Evolutionary conservation across 2,888 invertebrate species (phyloP).

Genomic region (Cephus sareptanus): DNA sequence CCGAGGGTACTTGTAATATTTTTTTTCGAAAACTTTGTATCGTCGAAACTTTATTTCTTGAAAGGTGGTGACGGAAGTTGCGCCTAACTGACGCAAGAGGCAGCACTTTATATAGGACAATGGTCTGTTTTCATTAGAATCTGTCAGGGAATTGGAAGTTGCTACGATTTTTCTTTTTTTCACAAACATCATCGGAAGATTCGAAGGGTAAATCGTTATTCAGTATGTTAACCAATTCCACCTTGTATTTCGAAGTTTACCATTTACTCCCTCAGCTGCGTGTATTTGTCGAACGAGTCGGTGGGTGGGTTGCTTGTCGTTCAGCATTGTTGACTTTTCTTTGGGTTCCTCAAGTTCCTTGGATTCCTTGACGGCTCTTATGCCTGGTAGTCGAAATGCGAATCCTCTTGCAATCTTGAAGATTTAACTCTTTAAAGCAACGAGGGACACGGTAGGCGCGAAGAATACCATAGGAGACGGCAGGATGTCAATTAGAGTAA

Average conservation of each 20-base stretch:
- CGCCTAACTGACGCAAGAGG: not conserved
- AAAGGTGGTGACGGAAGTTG: not conserved
- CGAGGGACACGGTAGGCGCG: not conserved
- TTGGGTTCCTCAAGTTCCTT: not conserved
- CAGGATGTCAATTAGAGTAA: not conserved
- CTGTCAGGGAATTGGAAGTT: not conserved
- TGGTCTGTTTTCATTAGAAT: not conserved
- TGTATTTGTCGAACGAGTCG: constrained; percentile 41
- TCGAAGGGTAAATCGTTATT: not conserved
- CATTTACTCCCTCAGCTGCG: constrained; percentile 38
- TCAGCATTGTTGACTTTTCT: constrained; percentile 25
- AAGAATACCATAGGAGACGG: not conserved
- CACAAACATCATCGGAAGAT: not conserved
- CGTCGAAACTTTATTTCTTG: not conserved
- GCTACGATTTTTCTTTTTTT: not conserved
- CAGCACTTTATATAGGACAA: not conserved
- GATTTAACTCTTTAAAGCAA: not conserved
- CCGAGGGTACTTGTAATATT: not conserved
- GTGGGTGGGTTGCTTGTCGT: constrained; percentile 27
- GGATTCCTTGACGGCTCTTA: not conserved
- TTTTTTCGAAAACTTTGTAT: not conserved
- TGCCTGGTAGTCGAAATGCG: not conserved
- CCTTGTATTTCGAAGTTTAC: constrained; percentile 23
- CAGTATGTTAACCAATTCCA: not conserved
- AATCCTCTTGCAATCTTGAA: not conserved